Percentiles rank a stretch among this genome's conserved stretches.
These are phyloP conservation scores for Drosophila merina DNA, from an alignment of 2,888 invertebrate genomes.

Conservation along the genomic window DNA sequence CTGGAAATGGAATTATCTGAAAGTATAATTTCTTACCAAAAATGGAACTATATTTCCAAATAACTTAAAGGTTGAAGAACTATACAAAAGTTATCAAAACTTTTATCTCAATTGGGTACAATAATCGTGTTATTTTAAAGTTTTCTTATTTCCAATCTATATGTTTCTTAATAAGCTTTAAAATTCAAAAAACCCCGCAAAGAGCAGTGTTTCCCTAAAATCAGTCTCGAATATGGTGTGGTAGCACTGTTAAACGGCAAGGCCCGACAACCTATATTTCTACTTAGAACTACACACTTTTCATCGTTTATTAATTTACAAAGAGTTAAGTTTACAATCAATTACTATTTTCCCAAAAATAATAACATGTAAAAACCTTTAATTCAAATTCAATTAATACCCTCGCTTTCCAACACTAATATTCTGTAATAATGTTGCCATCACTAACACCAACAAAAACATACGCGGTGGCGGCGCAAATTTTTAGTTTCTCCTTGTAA, in stretches of 20 bases:
- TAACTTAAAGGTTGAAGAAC: no score
- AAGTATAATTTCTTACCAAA: slow-evolving; percentile 2
- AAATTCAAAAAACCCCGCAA: background rate
- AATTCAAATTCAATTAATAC: background rate
- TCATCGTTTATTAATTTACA: no score
- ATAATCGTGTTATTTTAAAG: no score
- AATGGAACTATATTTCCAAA: background rate
- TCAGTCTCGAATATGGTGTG: background rate
- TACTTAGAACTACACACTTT: no score
- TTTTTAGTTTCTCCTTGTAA: slow-evolving; percentile 13
- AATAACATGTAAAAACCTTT: no score
- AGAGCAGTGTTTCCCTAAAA: background rate
- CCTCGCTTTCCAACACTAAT: background rate
- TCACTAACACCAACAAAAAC: slow-evolving; percentile 15
- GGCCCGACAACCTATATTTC: no score
- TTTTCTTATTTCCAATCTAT: background rate
- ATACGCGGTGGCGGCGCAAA: slow-evolving; percentile 29
- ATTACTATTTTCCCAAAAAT: no score
- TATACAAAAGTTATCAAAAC: no score
- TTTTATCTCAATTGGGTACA: no score
- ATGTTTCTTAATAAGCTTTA: background rate
- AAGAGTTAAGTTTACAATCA: background rate
- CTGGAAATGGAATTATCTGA: slow-evolving; percentile 6
- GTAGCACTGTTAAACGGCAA: background rate
- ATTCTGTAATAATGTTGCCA: slow-evolving; percentile 2